A percentile compares a stretch with the other conserved stretches of the same genome.
These are phyloP conservation scores for Patella pellucida DNA, from an alignment of 2,888 invertebrate genomes.

Conservation along the genomic window DNA sequence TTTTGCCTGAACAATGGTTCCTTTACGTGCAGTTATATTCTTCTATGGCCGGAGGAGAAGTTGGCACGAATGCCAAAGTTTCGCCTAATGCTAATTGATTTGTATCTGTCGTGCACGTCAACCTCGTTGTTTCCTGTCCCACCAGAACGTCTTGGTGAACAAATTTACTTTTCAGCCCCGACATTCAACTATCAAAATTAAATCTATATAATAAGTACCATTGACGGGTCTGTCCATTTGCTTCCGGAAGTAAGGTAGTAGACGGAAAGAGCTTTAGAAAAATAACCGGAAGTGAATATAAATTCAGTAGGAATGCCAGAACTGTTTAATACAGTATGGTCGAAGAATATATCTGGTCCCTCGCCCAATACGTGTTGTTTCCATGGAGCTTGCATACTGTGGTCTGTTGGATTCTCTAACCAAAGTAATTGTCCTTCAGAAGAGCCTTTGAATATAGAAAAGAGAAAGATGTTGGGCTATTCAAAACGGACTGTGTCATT, in stretches of 20 bases:
- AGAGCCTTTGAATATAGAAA: conserved; percentile 25
- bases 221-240: conserved; percentile 37
- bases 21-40: too few species aligned
- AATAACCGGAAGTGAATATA: conserved; percentile 50
- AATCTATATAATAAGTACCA: conserved; percentile 29
- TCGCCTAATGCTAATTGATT: too few species aligned
- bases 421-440: conserved; percentile 47
- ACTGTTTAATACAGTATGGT: conserved; percentile 33
- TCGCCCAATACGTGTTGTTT: conserved; percentile 39
- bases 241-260: conserved; percentile 44
- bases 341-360: conserved; percentile 45
- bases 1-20: too few species aligned
- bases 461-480: neutral
- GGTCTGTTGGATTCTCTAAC: conserved; percentile 47
- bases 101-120: too few species aligned
- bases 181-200: too few species aligned
- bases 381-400: conserved; percentile 35
- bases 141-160: too few species aligned
- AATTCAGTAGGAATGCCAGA: conserved; percentile 22
- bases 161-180: too few species aligned
- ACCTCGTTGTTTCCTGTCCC: too few species aligned
- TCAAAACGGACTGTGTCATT: too few species aligned
- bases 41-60: too few species aligned
- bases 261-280: conserved; percentile 45
- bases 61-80: too few species aligned